phyloP scores from a whole-genome alignment of 2,113 vertebrate genomes.

The Melanerpes formicivorus region DNA sequence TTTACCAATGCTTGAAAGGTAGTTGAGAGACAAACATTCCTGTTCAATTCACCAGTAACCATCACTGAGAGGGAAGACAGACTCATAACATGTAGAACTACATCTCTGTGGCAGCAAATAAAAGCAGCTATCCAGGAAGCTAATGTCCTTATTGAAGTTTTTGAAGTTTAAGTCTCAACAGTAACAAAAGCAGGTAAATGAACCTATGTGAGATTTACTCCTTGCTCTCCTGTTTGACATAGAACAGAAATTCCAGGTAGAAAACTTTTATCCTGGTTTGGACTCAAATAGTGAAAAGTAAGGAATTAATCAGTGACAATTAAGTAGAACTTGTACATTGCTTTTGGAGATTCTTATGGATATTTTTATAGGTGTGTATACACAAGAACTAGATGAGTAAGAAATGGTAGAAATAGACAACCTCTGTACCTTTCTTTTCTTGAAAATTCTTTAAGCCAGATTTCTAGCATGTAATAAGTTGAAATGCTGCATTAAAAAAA shows the following conservation, averaged over 20 bases:
- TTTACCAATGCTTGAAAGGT: constrained; percentile 66
- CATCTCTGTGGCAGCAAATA: background rate
- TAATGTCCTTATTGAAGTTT: background rate
- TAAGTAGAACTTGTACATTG: background rate
- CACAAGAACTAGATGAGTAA: background rate
- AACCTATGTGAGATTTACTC: background rate
- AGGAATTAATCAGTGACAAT: background rate
- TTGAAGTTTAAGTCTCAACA: background rate
- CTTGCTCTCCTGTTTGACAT: background rate
- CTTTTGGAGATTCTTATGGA: background rate
- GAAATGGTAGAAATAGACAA: background rate
- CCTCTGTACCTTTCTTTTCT: background rate
- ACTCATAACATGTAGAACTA: background rate
- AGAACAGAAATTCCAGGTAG: background rate
- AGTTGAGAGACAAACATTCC: constrained; percentile 55
- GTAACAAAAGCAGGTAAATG: background rate
- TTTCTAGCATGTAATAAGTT: background rate
- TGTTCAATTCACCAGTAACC: constrained; percentile 26
- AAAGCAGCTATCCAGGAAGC: background rate
- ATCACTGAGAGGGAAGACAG: constrained; percentile 1
- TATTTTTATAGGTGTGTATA: background rate
- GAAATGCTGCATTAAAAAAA: background rate
- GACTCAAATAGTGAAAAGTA: background rate
- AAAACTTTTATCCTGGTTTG: background rate
- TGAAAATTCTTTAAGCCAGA: background rate